Conservation (phyloP, 2,797 vertebrate species). For the Carapus acus region DNA sequence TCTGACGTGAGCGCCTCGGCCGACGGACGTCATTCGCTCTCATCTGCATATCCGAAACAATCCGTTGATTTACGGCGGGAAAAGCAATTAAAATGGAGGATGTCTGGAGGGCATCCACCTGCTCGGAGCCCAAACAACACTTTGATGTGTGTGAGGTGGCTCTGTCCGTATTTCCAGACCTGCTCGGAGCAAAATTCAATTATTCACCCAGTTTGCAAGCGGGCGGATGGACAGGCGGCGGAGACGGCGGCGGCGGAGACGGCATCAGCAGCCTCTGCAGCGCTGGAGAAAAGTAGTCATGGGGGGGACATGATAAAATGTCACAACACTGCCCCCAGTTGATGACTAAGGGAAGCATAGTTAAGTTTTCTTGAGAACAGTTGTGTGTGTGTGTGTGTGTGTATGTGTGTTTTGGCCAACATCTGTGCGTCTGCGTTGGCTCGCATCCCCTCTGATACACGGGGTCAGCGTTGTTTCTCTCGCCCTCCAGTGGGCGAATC, state of each 20-base stretch:
- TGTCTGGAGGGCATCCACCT: conserved; percentile 68
- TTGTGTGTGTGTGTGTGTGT: conserved; percentile 8
- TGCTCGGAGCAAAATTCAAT: conserved; percentile 59
- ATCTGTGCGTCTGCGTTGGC: too few relatives aligned
- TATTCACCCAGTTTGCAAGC: conserved; percentile 55
- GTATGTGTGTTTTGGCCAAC: too few relatives aligned
- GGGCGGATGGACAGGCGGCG: conserved; percentile 32
- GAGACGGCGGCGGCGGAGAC: conserved; percentile 28
- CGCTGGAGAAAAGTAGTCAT: conserved; percentile 21
- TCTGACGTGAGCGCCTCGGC: conserved; percentile 34
- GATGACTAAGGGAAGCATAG: conserved; percentile 19
- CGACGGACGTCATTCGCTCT: conserved; percentile 15
- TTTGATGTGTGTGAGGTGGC: conserved; percentile 56
- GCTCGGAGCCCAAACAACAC: conserved; percentile 57
- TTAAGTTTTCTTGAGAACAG: neutral
- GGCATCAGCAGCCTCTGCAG: conserved; percentile 40
- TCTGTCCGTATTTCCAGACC: conserved; percentile 50
- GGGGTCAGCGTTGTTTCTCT: conserved; percentile 20
- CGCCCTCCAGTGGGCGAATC: conserved; percentile 7
- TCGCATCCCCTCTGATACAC: conserved; percentile 20
- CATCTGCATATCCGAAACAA: conserved; percentile 66
- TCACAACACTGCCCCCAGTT: conserved; percentile 65
- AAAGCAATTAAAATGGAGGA: conserved; percentile 66
- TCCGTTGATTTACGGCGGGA: conserved; percentile 53
- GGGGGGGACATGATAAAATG: conserved; percentile 23